Base-by-base conservation (phyloP, 2,113 vertebrate genomes). In the Bothrops jararaca region DNA sequence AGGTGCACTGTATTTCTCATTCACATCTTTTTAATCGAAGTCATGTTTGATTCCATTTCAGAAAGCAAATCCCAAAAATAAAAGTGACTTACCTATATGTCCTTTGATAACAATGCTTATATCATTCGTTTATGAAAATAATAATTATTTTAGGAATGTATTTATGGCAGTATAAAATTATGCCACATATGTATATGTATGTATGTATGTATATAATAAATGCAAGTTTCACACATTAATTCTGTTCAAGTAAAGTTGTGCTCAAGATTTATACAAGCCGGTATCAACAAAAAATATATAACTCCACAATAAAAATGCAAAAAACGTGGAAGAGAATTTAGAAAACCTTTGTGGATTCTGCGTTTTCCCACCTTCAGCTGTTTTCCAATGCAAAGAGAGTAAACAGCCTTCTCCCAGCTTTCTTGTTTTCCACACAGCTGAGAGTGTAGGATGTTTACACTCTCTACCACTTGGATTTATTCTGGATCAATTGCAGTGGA, bases 401-500 rank as follows among this genome's bases (percentile, higher is more conserved):
- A 99, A 99, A 99, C 99, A 99, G 98, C 99, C 98, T 98, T 98
- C 99, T 98, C 99, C 98, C 99, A 98, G 99, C 99, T 97, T 98
- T 98, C 94, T 98, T 96, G 97, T 94, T 97, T 97, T 97, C 96
- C 96, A 90, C 92, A 98, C 98, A 98, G 98, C 99, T 99, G 99
- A 99, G 99, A 99, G 99, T 99, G 99, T 99, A 99, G 99, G 99
- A 99, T 99, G 99, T 99, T 99, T 99, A 99, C 99, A 99, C 95
- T 97, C 97, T 98, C 98, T 98, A 98, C 96, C 97, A 74, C 98
- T 98, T 98, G 98, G 97, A 96, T 91, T 91, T 97, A 93, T 96
- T n/a, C 39, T 91, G 91, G 95, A 60, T 23, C 91, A 91, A 95
- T 64, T 74, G 94, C 93, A 96, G 93, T 91, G 20, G 50, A 93